Base-by-base conservation (phyloP, 2,797 vertebrate genomes). In the Ctenopoma multispine region DNA sequence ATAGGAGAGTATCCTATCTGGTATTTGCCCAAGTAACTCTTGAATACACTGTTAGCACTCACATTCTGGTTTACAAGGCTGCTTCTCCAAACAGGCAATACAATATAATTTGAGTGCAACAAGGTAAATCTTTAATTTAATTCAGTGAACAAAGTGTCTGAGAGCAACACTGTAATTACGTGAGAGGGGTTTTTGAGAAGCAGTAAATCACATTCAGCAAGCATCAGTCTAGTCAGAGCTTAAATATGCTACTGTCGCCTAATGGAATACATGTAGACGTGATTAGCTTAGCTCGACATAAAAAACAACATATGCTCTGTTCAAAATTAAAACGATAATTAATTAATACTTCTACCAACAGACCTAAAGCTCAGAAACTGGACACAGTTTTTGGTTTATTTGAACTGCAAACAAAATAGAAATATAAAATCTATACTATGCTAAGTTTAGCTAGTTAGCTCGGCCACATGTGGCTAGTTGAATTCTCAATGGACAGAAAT, bases 371-470 rank as follows among this genome's bases (percentile, higher is more conserved):
- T 48, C 3, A 40, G 13, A 40, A 14, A 36, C 10, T 7, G 18
- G 2, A 38, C 1, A 50, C 34, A 15, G 14, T 17, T 17, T 15
- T 23, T 36, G 31, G 14, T 24, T 23, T 41, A 18, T 15, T 41
- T 29, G 17, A 41, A 20, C 36, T 0, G 1, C 43, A 12, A 50
- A n/a, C 4, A 38, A 14, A 47, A 44, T 9, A 23, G 3, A 49
- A 36, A 49, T 24, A 21, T 34, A 58, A 49, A 55, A 58, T 34
- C 15, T 17, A 41, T 41, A 4, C 17, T 27, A 27, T 1, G 20
- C 36, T 46, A 17, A 27, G 9, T 20, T 43, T 34, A 59, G 47
- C 54, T 61, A 63, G 31, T 43, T 34, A 59, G 47, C 54, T 61
- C 57, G 31, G 31, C 31, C 10, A 34, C 9, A 34, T 8, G 17